Base-by-base conservation (phyloP, 2,797 vertebrate species). In the Lates japonicus region DNA sequence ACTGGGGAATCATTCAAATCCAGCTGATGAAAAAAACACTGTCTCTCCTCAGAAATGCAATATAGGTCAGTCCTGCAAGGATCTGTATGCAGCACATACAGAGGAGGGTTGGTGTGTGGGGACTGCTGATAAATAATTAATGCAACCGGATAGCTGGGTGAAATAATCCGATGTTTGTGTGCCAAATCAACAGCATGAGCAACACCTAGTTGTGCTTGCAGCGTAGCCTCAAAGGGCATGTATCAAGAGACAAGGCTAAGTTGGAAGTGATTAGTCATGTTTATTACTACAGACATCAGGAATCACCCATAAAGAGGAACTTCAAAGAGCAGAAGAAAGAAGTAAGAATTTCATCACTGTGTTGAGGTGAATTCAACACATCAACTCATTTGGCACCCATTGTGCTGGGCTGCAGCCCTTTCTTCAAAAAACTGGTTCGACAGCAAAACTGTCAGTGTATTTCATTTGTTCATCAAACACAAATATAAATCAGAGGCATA, bases 81-180 rank as follows among this genome's bases (percentile, higher is more conserved):
- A 87, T 88, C 70, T 75, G 79, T 83, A 81, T 78, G 77, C 83
- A 70, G 66, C 80, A 73, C 81, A 71, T 75, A 60, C 74, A 76
- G 64, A 63, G 46, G 48, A 65, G 63, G 58, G 61, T 29, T 37
- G 51, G 67, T 17, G 33, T 59, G 35, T 59, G 35, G 41, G 31
- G 41, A 37, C 29, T 81, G 78, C 93, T 93, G 93, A 96, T 97
- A 96, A 96, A 97, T 97, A 96, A 97, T 97, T 96, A 96, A 97
- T 97, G 95, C 93, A 93, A 93, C 89, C 88, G 92, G 91, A 93
- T 95, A 93, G 94, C 95, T 94, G 95, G 93, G 95, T 95, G 95
- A 95, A 96, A 95, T 88, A 97, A 97, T 96, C 93, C 88, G 87
- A 96, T 96, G 96, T 97, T 95, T 96, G 96, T 96, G 96, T 93